Conservation (phyloP, 1,140 invertebrate genomes). For the Brachionus calyciflorus region DNA sequence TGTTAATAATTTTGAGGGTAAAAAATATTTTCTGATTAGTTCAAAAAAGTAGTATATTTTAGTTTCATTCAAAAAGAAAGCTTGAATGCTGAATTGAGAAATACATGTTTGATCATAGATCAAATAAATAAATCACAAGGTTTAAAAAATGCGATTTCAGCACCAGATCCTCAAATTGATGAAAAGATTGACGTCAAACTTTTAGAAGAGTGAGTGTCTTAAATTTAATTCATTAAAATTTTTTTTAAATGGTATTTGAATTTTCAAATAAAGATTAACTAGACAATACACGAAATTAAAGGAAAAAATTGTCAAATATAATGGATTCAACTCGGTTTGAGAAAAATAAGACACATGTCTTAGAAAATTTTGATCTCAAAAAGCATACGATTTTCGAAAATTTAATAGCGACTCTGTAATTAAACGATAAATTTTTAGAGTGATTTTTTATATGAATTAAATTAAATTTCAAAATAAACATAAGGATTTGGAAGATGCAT, state of each 20-base stretch:
- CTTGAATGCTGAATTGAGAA: constrained; percentile 18
- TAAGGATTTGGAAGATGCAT: no score
- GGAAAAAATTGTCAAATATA: constrained; percentile 8
- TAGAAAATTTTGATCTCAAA: no score
- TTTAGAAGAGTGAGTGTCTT: constrained; percentile 1
- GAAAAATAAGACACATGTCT: background rate
- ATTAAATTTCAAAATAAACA: no score
- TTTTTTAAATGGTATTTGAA: background rate
- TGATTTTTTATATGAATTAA: no score
- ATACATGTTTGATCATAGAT: constrained; percentile 21
- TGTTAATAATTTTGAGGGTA: constrained; percentile 6
- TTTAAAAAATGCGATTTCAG: background rate
- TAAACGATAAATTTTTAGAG: no score
- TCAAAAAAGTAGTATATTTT: background rate
- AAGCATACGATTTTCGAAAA: no score
- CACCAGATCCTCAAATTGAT: background rate
- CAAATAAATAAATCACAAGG: background rate
- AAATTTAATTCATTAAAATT: background rate
- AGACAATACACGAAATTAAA: constrained; percentile 12
- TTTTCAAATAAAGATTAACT: background rate
- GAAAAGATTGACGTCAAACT: background rate
- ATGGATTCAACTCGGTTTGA: constrained; percentile 14
- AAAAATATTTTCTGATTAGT: background rate
- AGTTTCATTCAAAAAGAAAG: background rate
- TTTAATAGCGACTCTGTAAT: no score